Evolutionary conservation across 2,113 vertebrate species (phyloP), one percentile per base, ranked within the genome.

Genomic region (Solenodon paradoxus): DNA sequence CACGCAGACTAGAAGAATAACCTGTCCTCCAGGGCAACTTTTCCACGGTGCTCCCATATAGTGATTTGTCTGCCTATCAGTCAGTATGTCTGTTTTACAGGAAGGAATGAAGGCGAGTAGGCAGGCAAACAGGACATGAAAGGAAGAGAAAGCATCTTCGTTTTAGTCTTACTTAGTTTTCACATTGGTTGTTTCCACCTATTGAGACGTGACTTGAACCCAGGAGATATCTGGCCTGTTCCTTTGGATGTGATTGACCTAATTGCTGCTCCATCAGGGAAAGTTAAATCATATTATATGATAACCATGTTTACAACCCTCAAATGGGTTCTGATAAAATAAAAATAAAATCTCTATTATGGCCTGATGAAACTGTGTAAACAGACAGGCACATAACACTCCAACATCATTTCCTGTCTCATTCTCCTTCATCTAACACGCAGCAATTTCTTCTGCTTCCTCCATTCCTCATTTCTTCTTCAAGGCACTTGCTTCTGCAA

Each of bases 21-120:
- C 1, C 40, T 38, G 2, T 40, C 12, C 11, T 51, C 15, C 49
- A n/a, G n/a, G n/a, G n/a, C n/a, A n/a, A n/a, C 3, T 84, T 9
- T 51, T 71, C 28, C 38, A 55, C 7, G 5, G 20, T 47, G 3
- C 12, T 84, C 12, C 13, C 72, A 71, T 32, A 32, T 5, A 75
- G 3, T 11, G 6, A 63, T 28, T 71, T 79, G 26, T 66, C 19
- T 22, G 51, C 26, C 22, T 1, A 66, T 13, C 2, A 47, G 12
- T 53, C 7, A 32, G 1, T 0, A 6, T 7, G 1, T 30, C 7
- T 1, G 17, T n/a, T n/a, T n/a, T n/a, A n/a, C n/a, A n/a, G n/a
- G n/a, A n/a, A n/a, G n/a, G n/a, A n/a, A n/a, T n/a, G n/a, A n/a
- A n/a, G n/a, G n/a, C n/a, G n/a, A n/a, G n/a, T n/a, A n/a, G n/a